Evolutionary conservation across 2,113 vertebrate genomes (phyloP).

Genomic region (Alosa alosa): DNA sequence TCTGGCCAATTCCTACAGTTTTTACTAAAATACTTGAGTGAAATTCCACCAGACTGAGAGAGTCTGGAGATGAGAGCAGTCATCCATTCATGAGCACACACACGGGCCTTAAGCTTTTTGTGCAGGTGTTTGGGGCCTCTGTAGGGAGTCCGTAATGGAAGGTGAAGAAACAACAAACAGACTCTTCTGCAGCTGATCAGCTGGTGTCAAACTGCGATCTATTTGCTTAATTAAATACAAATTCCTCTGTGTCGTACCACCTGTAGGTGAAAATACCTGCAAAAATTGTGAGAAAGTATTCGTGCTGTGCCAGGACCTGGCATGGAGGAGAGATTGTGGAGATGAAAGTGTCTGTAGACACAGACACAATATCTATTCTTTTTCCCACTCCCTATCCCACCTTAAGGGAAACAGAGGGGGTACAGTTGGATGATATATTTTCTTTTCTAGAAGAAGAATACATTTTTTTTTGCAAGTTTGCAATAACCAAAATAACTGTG

Average conservation of each 20-base stretch:
- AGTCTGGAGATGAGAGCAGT: neutral
- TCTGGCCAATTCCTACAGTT: neutral
- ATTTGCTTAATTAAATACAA: constrained; percentile 37
- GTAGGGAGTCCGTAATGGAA: neutral
- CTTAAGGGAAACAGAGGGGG: neutral
- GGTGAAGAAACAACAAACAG: neutral
- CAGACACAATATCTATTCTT: neutral
- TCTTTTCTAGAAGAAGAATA: too few species aligned
- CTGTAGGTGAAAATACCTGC: neutral
- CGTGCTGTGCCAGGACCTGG: neutral
- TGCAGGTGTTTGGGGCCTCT: constrained; percentile 29
- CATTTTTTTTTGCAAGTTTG: neutral
- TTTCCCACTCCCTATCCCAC: neutral
- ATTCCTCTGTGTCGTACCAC: constrained; percentile 2
- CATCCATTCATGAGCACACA: neutral
- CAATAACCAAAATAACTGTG: neutral
- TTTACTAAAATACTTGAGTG: neutral
- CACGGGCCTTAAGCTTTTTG: constrained; percentile 8
- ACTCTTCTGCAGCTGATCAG: constrained; percentile 28
- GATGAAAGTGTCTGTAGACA: neutral
- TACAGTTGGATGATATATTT: neutral
- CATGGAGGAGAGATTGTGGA: neutral
- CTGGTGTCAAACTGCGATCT: constrained; percentile 39
- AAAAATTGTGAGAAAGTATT: neutral
- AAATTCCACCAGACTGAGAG: neutral